Base-by-base conservation (phyloP, 2,888 invertebrate species). In the Calameuta filiformis region DNA sequence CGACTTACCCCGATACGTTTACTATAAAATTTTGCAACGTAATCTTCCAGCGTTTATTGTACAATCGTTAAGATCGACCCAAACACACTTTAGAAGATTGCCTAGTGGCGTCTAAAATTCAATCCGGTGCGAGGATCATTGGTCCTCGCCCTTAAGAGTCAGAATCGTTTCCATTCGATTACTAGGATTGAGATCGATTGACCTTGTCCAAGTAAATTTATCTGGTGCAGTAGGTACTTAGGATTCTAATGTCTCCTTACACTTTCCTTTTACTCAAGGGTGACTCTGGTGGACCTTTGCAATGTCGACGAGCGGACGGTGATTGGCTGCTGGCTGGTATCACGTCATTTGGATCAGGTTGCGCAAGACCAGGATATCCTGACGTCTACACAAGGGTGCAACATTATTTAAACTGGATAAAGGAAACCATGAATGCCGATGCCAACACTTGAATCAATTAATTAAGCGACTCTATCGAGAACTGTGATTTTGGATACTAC, bases 331-430 rank as follows among this genome's bases (percentile, higher is more conserved):
- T 98, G 56, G 96, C 96, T 0, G 98, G 98, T 0, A 95, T 98
- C 68, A 98, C 97, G 0, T 97, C 97, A 0, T 98, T 98, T 88
- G 98, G 98, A 0, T 97, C 97, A 0, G 98, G 98, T 71, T 98
- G 98, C 90, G 97, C 97, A 0, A 94, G 96, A 80, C 95, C 96
- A 33, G 97, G 97, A 0, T 97, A 95, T 81, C 97, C 97, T 0
- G 98, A 98, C 87, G 97, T 97, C 1, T 98, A 97, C 89, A 97
- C 97, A 0, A 94, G 96, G 86, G 94, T 97, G 12, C 96, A 96
- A 0, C 95, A 96, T 89, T 98, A 97, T 88, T 93, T 97, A 75
- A 94, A 96, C 35, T 98, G 98, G 98, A 97, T 98, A 80, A 92
- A 85, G 77, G 85, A 87, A 6, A 90, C 88, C 11, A 90, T 90